Base-by-base conservation (phyloP, 1,140 invertebrate species). In the Zaprionus africanus region DNA sequence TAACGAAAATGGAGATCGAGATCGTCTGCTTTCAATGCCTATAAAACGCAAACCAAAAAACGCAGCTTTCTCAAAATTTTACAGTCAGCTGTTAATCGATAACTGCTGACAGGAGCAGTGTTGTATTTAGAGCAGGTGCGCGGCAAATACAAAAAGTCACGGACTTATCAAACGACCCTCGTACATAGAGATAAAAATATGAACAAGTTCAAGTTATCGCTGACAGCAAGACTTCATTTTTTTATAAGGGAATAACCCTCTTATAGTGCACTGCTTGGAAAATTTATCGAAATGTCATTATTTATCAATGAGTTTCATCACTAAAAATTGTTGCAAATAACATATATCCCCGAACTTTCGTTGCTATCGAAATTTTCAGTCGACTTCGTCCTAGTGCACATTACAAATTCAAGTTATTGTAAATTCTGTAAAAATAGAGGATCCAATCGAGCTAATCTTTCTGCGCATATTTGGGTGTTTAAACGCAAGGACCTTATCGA, bases 311-410 rank as follows among this genome's bases (percentile, higher is more conserved):
- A 41, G 54, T 49, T 43, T 13, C 67, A 62, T 38, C 67, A 54
- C 67, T 34, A 22, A 38, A 31, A 70, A 31, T 41, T 62, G 46
- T 53, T 54, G 67, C 61, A 31, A 61, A 38, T 26, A 31, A 31
- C 58, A 54, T 28, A 46, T 24, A 57, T 64, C 56, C 22, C 36
- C 60, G 31, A 53, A 34, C 46, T 67, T 24, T 73, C 79, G 74
- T 85, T 82, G 79, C 68, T 76, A 76, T 81, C 82, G 67, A 85
- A 85, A 85, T 86, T 85, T 63, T 79, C 82, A 76, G 79, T 85
- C 66, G 61, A 66, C 69, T 69, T 86, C 63, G 63, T 76, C 59
- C 74, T 68, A 53, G 70, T 79, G 79, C 82, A 82, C 54, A 58
- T 69, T 69, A 68, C 28, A 85, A 85, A 85, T 85, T 85, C 11